A percentile compares a stretch with the other conserved stretches of the same genome.
Evolutionary conservation across 1,140 invertebrate genomes (phyloP).

Genomic region (Pseudomyrmex pallidus): DNA sequence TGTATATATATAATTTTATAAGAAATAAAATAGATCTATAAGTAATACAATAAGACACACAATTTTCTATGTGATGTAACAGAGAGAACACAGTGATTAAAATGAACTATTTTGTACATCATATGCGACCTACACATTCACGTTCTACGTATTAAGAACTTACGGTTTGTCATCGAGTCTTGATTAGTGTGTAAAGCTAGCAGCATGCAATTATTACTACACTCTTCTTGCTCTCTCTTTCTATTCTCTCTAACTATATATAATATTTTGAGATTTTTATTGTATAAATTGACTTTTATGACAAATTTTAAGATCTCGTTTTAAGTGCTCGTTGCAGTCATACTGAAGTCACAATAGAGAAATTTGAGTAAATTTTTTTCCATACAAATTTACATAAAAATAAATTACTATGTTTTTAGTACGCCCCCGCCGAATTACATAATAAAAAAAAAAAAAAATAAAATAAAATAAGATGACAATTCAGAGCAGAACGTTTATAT

Average conservation of each 20-base stretch:
- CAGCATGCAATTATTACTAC: slow-evolving; percentile 4
- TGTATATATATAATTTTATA: slow-evolving; percentile 7
- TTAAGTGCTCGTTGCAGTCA: too few species aligned
- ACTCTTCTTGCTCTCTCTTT: neutral
- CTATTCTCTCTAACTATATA: too few species aligned
- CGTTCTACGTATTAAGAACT: neutral
- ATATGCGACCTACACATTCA: neutral
- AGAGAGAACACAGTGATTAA: neutral
- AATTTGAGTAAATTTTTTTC: too few species aligned
- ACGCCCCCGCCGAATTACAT: too few species aligned
- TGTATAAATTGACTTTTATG: too few species aligned
- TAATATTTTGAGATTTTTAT: neutral
- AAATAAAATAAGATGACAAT: too few species aligned
- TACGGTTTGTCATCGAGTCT: neutral
- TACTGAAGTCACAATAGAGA: too few species aligned
- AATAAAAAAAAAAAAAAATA: too few species aligned
- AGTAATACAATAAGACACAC: neutral
- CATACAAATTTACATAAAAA: too few species aligned
- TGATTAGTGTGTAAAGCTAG: neutral
- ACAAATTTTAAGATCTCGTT: too few species aligned
- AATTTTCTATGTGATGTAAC: neutral
- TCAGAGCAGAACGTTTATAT: too few species aligned
- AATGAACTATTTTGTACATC: neutral
- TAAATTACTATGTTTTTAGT: too few species aligned
- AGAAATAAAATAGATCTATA: neutral